Evolutionary conservation across 30 jellyfish, hydroid and myxozoan genomes (phyloP).

Genomic region (Calvadosia cruxmelitensis): DNA sequence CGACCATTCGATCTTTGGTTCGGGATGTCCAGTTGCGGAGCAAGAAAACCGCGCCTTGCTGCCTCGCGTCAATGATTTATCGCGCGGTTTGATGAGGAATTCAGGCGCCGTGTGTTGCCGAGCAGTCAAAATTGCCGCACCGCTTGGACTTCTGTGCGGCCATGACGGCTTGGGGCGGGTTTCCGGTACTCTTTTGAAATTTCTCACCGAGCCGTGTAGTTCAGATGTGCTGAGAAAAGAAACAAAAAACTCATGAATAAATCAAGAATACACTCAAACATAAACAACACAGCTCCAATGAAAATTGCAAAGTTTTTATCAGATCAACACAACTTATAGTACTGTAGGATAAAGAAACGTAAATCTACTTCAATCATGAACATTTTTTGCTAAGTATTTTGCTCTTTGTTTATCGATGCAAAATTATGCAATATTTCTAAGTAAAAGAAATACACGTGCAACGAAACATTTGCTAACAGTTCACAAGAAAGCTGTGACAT

Average conservation of each 20-base stretch:
- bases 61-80: conserved; percentile 44
- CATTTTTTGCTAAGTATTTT: too few species aligned
- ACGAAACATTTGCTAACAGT: too few species aligned
- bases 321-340: too few species aligned
- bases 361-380: too few species aligned
- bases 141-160: neutral
- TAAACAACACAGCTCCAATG: neutral
- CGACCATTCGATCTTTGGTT: conserved; percentile 28
- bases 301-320: neutral
- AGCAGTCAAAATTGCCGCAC: neutral
- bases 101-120: conserved; percentile 44
- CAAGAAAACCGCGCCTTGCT: conserved; percentile 58
- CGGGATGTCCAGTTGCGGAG: conserved; percentile 26
- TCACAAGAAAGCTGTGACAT: too few species aligned
- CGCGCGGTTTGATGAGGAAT: conserved; percentile 66
- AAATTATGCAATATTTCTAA: too few species aligned
- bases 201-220: neutral
- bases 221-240: neutral
- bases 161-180: neutral
- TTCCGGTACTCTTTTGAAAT: neutral
- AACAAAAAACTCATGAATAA: neutral
- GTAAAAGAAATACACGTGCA: too few species aligned
- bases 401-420: too few species aligned
- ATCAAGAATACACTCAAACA: neutral
- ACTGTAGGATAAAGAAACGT: too few species aligned